phyloP scores from a whole-genome alignment of 2,113 vertebrate genomes.

The Notiomystis cincta region DNA sequence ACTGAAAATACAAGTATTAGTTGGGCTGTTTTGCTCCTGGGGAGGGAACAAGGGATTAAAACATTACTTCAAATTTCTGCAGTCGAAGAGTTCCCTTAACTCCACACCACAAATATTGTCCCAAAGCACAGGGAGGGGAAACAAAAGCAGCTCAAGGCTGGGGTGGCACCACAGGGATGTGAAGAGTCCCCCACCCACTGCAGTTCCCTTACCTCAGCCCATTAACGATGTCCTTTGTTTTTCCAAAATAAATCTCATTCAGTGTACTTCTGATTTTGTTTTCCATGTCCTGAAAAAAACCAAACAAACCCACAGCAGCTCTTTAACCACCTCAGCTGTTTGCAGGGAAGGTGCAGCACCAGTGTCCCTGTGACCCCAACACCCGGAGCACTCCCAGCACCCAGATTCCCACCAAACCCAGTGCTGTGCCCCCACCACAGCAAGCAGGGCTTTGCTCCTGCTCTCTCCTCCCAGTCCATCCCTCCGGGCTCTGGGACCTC shows the following conservation, averaged over 20 bases:
- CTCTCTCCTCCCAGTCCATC: neutral
- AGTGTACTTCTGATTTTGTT: conserved; percentile 99
- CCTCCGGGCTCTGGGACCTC: fast-evolving
- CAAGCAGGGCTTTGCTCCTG: fast-evolving
- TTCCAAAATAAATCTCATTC: conserved; percentile 99
- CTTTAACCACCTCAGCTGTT: fast-evolving
- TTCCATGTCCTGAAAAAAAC: conserved; percentile 90
- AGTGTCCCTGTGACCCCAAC: fast-evolving
- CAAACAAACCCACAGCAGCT: neutral
- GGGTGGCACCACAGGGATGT: neutral
- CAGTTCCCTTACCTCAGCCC: conserved; percentile 87
- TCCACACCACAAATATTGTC: neutral
- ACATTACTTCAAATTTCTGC: neutral
- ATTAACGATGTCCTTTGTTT: conserved; percentile 99
- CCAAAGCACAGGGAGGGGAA: neutral
- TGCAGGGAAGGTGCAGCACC: fast-evolving
- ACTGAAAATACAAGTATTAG: neutral
- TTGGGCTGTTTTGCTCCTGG: neutral
- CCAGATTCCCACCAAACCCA: fast-evolving
- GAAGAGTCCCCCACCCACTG: neutral
- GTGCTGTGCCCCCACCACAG: no score
- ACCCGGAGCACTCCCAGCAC: fast-evolving
- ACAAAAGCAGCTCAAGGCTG: neutral
- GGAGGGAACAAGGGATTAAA: neutral
- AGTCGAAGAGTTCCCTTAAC: neutral